A percentile compares a stretch with the other conserved stretches of the same genome.
phyloP scores from a whole-genome alignment of 2,113 vertebrate genomes.

The Danio rerio region GRCz12tu NC_133176.1:36485501-36486000 shows the following conservation, averaged over 20 bases:
- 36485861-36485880: conserved; percentile 28
- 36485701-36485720: neutral
- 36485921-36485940: conserved; percentile 40
- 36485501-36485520: too few species aligned
- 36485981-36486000: conserved; percentile 49
- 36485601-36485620: too few species aligned
- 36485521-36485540: too few species aligned
- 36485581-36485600: too few species aligned
- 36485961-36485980: conserved; percentile 57
- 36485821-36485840: conserved; percentile 9
- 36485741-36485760: neutral
- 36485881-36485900: conserved; percentile 19
- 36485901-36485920: conserved; percentile 15
- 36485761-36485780: conserved; percentile 4
- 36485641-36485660: too few species aligned
- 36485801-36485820: neutral
- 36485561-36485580: too few species aligned
- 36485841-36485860: conserved; percentile 28
- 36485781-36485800: conserved; percentile 11
- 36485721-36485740: neutral
- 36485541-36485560: too few species aligned
- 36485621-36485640: too few species aligned
- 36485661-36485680: too few species aligned
- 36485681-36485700: neutral
- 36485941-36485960: conserved; percentile 42